Percentiles rank a stretch among this genome's conserved stretches.
Evolutionary conservation across 2,888 invertebrate species (phyloP).

Genomic region (Eilema griseolum): DNA sequence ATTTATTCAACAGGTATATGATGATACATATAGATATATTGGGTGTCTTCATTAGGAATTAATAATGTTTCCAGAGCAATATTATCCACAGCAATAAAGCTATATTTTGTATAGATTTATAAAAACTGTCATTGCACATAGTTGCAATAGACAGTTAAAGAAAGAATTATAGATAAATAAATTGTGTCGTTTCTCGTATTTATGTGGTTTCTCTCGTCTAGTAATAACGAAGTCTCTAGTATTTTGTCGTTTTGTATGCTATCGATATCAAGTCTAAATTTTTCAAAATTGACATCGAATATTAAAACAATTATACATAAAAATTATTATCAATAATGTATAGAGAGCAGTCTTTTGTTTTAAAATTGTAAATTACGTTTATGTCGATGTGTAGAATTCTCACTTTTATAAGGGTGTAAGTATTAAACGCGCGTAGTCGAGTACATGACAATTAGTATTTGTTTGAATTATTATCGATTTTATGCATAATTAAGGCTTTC

Average conservation of each 20-base stretch:
- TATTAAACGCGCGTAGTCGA: constrained; percentile 26
- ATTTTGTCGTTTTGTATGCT: background rate
- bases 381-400: constrained; percentile 33
- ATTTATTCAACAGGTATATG: background rate
- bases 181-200: constrained; percentile 7
- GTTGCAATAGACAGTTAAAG: background rate
- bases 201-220: background rate
- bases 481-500: constrained; percentile 42
- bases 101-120: constrained; percentile 4
- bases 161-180: background rate
- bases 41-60: background rate
- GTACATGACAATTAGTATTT: constrained; percentile 42
- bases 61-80: background rate
- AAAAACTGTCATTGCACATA: background rate
- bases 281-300: constrained; percentile 6
- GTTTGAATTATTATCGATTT: constrained; percentile 12
- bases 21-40: background rate
- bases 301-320: background rate
- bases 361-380: constrained; percentile 3
- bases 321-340: background rate
- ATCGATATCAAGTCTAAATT: background rate
- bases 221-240: background rate
- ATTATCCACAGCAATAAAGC: background rate
- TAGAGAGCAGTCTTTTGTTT: background rate
- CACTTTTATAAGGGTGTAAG: constrained; percentile 45